phyloP scores from a whole-genome alignment of 2,113 vertebrate genomes.

The Marmota monax region DNA sequence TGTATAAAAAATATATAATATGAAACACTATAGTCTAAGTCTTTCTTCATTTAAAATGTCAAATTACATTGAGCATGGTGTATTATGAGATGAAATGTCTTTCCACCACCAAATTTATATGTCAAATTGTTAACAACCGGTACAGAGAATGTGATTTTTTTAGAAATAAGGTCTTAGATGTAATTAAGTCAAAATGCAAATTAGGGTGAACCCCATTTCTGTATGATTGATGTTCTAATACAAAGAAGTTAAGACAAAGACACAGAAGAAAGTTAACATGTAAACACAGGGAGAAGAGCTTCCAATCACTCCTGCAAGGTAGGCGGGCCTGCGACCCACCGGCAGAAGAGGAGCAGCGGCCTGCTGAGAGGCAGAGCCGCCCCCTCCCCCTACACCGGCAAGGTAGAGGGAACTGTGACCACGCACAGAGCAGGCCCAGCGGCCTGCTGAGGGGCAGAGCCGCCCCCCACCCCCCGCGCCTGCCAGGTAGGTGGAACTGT shows the following conservation, averaged over 20 bases:
- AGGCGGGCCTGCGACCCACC: no score
- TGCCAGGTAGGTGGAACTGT: no score
- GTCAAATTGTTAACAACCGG: not conserved
- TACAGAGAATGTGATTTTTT: not conserved
- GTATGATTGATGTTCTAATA: not conserved
- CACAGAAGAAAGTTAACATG: accelerated
- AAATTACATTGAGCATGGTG: not conserved
- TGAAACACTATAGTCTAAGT: not conserved
- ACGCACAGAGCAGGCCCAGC: no score
- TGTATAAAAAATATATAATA: not conserved
- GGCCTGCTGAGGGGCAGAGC: no score
- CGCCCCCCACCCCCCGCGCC: no score
- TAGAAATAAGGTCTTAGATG: not conserved
- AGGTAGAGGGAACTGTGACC: no score
- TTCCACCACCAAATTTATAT: not conserved
- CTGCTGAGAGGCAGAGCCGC: no score
- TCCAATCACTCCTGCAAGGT: no score
- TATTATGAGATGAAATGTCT: not conserved
- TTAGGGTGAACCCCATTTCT: not conserved
- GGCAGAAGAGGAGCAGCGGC: no score
- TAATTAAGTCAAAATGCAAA: not conserved
- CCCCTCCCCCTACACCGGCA: no score
- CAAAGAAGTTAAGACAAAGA: not conserved
- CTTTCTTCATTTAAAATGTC: not conserved
- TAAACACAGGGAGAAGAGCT: no score